Conservation (phyloP, 2,113 vertebrate genomes). For the Callorhinus ursinus region DNA sequence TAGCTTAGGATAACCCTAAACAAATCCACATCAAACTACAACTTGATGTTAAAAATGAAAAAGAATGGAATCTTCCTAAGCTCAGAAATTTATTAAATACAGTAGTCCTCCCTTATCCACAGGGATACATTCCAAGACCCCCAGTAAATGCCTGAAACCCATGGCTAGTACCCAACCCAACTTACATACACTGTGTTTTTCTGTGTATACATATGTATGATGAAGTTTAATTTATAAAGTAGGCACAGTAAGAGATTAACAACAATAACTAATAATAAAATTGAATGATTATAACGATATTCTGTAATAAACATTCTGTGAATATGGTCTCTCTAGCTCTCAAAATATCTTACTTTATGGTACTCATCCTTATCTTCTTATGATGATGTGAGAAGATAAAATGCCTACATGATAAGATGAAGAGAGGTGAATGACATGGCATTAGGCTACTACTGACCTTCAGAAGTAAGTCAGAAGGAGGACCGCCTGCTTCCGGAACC, state of each 20-base stretch:
- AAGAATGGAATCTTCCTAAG: background rate
- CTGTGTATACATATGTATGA: background rate
- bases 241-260: background rate
- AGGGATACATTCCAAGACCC: background rate
- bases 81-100: constrained; percentile 55
- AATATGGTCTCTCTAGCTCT: background rate
- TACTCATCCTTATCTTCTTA: background rate
- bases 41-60: constrained; percentile 50
- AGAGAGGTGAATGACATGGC: background rate
- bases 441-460: background rate
- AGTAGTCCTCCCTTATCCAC: background rate
- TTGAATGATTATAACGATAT: background rate
- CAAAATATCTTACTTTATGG: background rate
- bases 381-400: background rate
- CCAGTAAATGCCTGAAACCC: background rate
- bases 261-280: background rate
- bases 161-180: background rate
- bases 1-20: background rate
- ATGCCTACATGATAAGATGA: background rate
- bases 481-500: background rate
- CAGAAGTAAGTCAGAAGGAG: background rate
- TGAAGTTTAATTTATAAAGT: background rate
- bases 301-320: background rate
- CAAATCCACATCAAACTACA: background rate
- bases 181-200: background rate